Conservation (phyloP, 2,888 invertebrate genomes). For the Tenthredo livida region DNA sequence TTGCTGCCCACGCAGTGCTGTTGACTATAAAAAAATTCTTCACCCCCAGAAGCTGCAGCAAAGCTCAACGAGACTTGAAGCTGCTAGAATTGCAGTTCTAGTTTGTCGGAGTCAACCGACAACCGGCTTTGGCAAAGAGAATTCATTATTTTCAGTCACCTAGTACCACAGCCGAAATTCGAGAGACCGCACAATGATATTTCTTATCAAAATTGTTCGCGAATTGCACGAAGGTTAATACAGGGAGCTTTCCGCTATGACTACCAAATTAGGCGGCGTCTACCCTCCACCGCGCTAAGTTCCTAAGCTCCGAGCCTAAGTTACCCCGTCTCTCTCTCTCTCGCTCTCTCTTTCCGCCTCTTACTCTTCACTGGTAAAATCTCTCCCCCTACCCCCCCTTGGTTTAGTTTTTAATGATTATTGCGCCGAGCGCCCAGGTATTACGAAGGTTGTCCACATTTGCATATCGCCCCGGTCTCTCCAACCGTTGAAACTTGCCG, state of each 20-base stretch:
- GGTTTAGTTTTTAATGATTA: slow-evolving; percentile 76
- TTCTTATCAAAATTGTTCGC: slow-evolving; percentile 53
- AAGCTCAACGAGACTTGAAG: slow-evolving; percentile 8
- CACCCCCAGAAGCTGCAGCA: background rate
- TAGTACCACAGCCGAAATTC: background rate
- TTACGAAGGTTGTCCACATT: slow-evolving; percentile 71
- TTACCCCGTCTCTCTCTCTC: slow-evolving; percentile 33
- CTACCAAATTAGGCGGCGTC: slow-evolving; percentile 55
- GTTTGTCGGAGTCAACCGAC: background rate
- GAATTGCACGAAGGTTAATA: slow-evolving; percentile 52
- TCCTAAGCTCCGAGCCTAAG: slow-evolving; percentile 54
- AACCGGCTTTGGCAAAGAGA: background rate
- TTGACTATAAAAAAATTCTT: slow-evolving; percentile 35
- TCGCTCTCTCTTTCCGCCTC: slow-evolving; percentile 52
- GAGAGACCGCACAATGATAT: background rate
- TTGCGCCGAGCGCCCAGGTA: slow-evolving; percentile 70
- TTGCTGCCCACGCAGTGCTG: background rate
- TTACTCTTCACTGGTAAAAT: slow-evolving; percentile 52
- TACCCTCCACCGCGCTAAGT: slow-evolving; percentile 57
- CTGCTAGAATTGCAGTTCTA: background rate
- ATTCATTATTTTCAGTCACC: background rate
- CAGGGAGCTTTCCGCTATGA: slow-evolving; percentile 53
- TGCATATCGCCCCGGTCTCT: slow-evolving; percentile 72
- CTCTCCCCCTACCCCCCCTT: slow-evolving; percentile 55
- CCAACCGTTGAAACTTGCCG: slow-evolving; percentile 63